Conservation (phyloP, 2,113 vertebrate genomes). For the Nestor notabilis region DNA sequence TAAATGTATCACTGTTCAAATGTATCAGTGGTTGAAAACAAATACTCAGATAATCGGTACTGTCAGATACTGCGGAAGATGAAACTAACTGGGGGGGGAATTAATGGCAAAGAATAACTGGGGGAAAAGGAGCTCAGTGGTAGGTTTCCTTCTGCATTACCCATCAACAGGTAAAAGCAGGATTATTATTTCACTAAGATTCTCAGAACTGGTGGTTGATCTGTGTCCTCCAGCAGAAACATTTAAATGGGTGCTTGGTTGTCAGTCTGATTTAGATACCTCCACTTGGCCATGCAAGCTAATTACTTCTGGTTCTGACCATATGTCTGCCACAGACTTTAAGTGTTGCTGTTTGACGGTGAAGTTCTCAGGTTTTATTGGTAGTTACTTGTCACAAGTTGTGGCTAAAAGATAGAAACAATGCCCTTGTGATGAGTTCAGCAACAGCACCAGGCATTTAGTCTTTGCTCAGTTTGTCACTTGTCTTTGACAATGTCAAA, state of each 20-base stretch:
- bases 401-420: not conserved
- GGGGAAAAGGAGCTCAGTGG: not conserved
- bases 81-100: not conserved
- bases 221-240: not conserved
- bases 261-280: not conserved
- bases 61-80: not conserved
- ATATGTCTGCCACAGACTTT: not conserved
- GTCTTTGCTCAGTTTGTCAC: not conserved
- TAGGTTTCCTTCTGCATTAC: not conserved
- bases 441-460: not conserved
- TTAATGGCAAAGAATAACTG: not conserved
- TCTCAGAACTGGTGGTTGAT: not conserved
- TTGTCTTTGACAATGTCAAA: not conserved
- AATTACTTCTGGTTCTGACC: not conserved
- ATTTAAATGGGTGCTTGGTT: not conserved
- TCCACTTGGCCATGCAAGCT: not conserved
- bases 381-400: not conserved
- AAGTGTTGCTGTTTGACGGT: not conserved
- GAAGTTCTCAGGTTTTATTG: not conserved
- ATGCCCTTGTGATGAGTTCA: not conserved
- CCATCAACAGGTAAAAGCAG: not conserved
- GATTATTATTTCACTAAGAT: not conserved
- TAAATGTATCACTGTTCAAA: not conserved
- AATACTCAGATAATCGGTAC: not conserved
- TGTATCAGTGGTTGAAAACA: not conserved